These are phyloP conservation scores for Xylota sylvarum DNA, from an alignment of 2,888 invertebrate species.

Conservation along the genomic window DNA sequence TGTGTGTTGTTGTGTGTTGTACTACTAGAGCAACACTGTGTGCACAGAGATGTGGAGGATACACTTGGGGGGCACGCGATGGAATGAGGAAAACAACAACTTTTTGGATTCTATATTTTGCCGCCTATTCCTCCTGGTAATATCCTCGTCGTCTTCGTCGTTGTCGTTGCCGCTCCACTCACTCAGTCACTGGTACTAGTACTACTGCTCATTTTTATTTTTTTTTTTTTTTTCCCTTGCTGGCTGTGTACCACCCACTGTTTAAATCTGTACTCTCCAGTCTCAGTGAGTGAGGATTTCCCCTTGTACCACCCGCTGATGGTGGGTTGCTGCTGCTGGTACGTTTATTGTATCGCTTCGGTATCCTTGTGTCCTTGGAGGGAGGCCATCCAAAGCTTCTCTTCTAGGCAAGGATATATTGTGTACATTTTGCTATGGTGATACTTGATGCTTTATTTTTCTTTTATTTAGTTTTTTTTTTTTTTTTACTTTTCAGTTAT, in stretches of 20 bases:
- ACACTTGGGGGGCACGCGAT: neutral
- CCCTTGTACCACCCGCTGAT: conserved; percentile 34
- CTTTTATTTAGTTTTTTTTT: conserved; percentile 43
- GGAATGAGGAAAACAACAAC: conserved; percentile 60
- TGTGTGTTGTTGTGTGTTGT: conserved; percentile 61
- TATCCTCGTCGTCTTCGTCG: conserved; percentile 26
- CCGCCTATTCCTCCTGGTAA: conserved; percentile 69
- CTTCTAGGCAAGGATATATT: conserved; percentile 72
- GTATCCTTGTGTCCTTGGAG: conserved; percentile 69
- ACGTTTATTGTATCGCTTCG: conserved; percentile 56
- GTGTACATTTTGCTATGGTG: conserved; percentile 77
- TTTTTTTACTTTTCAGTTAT: conserved; percentile 24
- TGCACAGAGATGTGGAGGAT: conserved; percentile 24
- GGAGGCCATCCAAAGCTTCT: conserved; percentile 74
- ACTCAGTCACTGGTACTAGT: conserved; percentile 60
- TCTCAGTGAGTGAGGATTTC: conserved; percentile 43
- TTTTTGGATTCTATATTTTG: conserved; percentile 73
- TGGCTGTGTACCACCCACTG: conserved; percentile 63
- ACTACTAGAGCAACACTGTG: conserved; percentile 67
- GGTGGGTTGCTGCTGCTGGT: conserved; percentile 18
- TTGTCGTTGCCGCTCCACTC: conserved; percentile 47
- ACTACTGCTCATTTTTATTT: conserved; percentile 47
- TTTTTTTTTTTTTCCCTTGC: conserved; percentile 4
- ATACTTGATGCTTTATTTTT: conserved; percentile 74
- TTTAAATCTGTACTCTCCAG: conserved; percentile 51